Base-by-base conservation (phyloP, 1,140 invertebrate species). In the Caenorhabditis brenneri region DNA sequence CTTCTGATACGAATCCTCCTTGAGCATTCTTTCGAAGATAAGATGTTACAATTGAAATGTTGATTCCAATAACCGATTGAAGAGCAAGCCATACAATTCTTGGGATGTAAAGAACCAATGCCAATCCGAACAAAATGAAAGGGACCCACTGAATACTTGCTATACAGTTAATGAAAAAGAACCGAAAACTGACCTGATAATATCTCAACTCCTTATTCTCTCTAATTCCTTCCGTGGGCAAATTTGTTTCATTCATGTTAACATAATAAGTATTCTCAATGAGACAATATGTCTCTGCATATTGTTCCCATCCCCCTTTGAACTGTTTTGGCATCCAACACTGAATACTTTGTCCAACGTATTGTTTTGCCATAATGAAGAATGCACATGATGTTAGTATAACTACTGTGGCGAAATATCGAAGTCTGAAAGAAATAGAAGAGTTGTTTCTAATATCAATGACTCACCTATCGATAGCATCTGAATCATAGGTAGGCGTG, bases 301-400 rank as follows among this genome's bases (percentile, higher is more conserved):
- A 87, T n/a, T 87, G 27, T 33, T 87, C 86, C 86, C 86, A 87
- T 39, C 46, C 80, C 4, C 22, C 79, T 91, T 91, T 83, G 87
- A 92, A 92, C 80, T 92, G 89, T 24, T 91, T 91, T 0, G 92
- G 92, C 51, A 88, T 90, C 91, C 91, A 92, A 87, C 91, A 92
- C 81, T 91, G 89, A 29, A 92, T 91, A 2, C 91, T 91, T 79
- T 92, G 91, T 3, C 91, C 91, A 0, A 91, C 91, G 69, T 91
- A 91, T 83, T 91, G 90, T 39, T 82, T 81, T 10, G 84, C 48
- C 46, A 84, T 80, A 36, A 87, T 79, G 27, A 84, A 65, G 4
- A 79, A n/a, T 9, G 86, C 81, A 42, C 53, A 39, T 22, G 81
- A 51, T 22, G 49, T 36, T 10, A 87, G 65, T 2, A 86, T 49